phyloP scores from a whole-genome alignment of 1,140 invertebrate species.

The Scaptomyza hsui region DNA sequence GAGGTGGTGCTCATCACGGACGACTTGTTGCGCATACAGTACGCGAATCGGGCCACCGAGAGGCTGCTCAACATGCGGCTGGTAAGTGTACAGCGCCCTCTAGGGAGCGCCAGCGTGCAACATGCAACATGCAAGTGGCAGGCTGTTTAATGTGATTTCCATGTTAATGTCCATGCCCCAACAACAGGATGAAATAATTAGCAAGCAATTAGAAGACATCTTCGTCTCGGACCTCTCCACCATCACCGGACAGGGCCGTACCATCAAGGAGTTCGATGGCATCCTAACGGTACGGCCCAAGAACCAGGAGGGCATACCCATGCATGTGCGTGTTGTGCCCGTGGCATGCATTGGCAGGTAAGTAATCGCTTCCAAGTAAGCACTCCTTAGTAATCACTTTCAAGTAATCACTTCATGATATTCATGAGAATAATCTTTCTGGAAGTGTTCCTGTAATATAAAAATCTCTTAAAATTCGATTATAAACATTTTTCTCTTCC shows the following conservation, averaged over 20 bases:
- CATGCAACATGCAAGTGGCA: conserved; percentile 5
- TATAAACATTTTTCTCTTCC: too few species aligned
- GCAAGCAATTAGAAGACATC: conserved; percentile 88
- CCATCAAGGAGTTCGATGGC: conserved; percentile 94
- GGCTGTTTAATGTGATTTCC: conserved; percentile 67
- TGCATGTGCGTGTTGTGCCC: conserved; percentile 90
- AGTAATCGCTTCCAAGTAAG: conserved; percentile 70
- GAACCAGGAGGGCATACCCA: conserved; percentile 91
- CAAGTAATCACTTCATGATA: too few species aligned
- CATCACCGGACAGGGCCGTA: conserved; percentile 87
- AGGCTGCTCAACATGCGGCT: conserved; percentile 82
- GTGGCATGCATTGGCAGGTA: conserved; percentile 87
- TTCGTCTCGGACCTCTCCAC: conserved; percentile 86
- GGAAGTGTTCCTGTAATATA: too few species aligned
- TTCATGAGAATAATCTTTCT: too few species aligned
- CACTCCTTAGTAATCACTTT: too few species aligned
- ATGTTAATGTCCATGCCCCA: conserved; percentile 57
- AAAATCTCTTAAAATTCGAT: too few species aligned
- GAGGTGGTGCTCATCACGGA: conserved; percentile 95
- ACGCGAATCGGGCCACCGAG: conserved; percentile 80
- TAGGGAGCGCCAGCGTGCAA: not conserved
- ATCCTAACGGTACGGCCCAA: conserved; percentile 92
- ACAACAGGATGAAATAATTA: conserved; percentile 90
- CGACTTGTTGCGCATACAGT: conserved; percentile 91
- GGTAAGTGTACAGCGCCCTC: conserved; percentile 57